Evolutionary conservation across 2,113 vertebrate species (phyloP).

Genomic region (Erythrocercus mccallii): DNA sequence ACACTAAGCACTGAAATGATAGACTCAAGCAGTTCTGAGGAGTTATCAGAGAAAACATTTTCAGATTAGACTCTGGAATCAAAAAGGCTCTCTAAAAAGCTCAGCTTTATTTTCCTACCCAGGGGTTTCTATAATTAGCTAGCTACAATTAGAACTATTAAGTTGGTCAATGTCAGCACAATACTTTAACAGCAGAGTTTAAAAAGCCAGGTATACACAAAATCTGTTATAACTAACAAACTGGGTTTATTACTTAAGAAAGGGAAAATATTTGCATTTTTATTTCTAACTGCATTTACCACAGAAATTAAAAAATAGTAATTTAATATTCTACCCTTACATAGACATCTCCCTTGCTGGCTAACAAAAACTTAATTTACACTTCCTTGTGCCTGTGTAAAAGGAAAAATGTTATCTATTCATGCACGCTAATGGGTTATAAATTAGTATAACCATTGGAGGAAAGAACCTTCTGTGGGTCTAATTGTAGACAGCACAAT

Average conservation of each 20-base stretch:
- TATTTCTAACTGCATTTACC: background rate
- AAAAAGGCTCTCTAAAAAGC: background rate
- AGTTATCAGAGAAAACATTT: background rate
- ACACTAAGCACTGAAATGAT: background rate
- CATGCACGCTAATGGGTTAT: background rate
- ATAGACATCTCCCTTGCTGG: background rate
- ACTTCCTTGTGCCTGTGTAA: background rate
- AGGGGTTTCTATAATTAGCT: background rate
- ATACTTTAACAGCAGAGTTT: background rate
- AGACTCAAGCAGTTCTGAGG: background rate
- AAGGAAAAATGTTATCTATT: conserved; percentile 38
- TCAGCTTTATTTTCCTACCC: background rate
- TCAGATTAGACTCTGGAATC: background rate
- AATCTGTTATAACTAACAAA: background rate
- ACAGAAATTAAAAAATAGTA: background rate
- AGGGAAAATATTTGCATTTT: background rate
- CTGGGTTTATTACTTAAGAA: background rate
- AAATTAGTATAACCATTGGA: conserved; percentile 13
- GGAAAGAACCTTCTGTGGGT: background rate
- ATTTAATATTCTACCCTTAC: background rate
- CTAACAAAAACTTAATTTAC: conserved; percentile 19
- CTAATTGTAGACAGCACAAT: background rate
- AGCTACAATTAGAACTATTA: background rate
- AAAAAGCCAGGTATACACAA: background rate
- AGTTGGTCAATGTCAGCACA: background rate